Evolutionary conservation across 2,113 vertebrate species (phyloP), one percentile per base, ranked within the genome.

Genomic region (Sinocyclocheilus rhinocerous): DNA sequence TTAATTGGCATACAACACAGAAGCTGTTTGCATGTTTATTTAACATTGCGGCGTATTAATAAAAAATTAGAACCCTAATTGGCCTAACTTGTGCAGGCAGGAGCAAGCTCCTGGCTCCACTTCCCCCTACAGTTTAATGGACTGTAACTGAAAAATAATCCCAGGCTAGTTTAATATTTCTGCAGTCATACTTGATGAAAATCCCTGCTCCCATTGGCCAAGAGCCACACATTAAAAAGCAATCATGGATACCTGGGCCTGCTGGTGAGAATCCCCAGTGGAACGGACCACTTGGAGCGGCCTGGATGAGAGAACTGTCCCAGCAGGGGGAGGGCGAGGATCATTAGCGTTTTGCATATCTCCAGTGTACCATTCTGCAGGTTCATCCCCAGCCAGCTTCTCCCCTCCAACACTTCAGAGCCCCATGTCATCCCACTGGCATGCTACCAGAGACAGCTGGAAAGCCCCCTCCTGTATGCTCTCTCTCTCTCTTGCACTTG

Each of bases 11-110:
- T 88, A 90, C 90, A 91, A 83, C 86, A 88, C 73, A 13, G 75
- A 86, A 83, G 89, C 88, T 88, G 89, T 90, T 90, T 89, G 86
- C 90, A 88, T 91, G 90, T 93, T 93, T 91, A 92, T 92, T 92
- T 92, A 87, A 89, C 89, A 92, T 88, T 88, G 81, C 86, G 55
- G 76, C 87, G 84, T 87, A 91, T 88, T 92, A 89, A 91, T 89
- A 90, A 89, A 88, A 87, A 86, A 90, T 90, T 89, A 84, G 87
- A 82, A 72, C 83, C 85, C 90, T 92, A 92, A 92, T 92, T 92
- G 91, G 90, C 82, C 90, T 90, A 90, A 90, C 88, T 90, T 88
- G 89, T 84, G 55, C 87, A 90, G 87, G 88, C 85, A 86, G 84
- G 85, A 84, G 78, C 77, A 84, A 86, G 84, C 83, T 80, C 87